Evolutionary conservation across 53 echinoderm and acorn worm genomes (phyloP).

Genomic region (Echinometra lucunter): DNA sequence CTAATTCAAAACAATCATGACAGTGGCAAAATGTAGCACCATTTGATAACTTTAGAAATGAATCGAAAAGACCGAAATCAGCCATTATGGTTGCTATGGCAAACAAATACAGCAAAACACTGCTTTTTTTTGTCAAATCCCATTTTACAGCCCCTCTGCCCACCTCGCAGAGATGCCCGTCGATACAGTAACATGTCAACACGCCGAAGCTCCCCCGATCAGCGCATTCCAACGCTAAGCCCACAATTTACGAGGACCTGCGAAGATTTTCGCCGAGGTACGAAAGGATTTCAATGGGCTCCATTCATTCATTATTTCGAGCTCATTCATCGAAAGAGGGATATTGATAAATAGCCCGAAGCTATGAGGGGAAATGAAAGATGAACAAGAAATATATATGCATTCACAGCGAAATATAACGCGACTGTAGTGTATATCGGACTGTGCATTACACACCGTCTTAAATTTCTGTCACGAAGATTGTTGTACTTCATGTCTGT

Average conservation of each 20-base stretch:
- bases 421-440: neutral
- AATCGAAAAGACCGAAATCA: neutral
- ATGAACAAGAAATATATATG: neutral
- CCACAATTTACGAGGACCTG: conserved; percentile 38
- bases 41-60: neutral
- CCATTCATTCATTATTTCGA: neutral
- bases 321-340: neutral
- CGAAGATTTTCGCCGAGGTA: neutral
- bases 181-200: conserved; percentile 35
- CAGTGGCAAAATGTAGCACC: neutral
- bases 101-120: neutral
- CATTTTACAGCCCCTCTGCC: neutral
- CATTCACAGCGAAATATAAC: neutral
- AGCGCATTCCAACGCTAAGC: conserved; percentile 37
- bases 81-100: conserved; percentile 7
- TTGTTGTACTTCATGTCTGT: too few species aligned
- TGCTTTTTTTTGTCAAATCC: neutral
- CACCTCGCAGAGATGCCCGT: conserved; percentile 15
- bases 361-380: neutral
- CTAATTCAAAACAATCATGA: too few species aligned
- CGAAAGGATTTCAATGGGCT: neutral
- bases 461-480: neutral
- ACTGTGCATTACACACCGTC: too few species aligned
- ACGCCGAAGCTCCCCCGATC: conserved; percentile 39
- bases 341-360: neutral